phyloP scores from a whole-genome alignment of 2,113 vertebrate species.

The Neolamprologus sp. region DNA sequence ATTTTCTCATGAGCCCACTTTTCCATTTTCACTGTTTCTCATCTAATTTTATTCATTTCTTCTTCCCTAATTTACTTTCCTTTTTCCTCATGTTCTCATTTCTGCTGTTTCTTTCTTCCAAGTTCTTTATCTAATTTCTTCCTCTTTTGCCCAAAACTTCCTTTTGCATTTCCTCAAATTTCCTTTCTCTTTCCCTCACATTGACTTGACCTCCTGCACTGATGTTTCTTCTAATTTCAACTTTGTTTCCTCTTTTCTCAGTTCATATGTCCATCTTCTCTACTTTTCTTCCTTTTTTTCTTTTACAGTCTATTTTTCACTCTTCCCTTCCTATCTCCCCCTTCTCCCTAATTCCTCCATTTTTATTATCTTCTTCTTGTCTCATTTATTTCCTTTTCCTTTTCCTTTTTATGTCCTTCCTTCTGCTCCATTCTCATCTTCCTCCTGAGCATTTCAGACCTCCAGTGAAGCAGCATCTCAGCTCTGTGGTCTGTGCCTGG shows the following conservation, averaged over 20 bases:
- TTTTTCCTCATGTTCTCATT: background rate
- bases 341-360: background rate
- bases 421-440: background rate
- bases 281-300: background rate
- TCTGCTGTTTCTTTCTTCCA: background rate
- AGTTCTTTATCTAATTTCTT: background rate
- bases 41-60: background rate
- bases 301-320: background rate
- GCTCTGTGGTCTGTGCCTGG: conserved; percentile 40
- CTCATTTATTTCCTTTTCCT: background rate
- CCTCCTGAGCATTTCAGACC: conserved; percentile 35
- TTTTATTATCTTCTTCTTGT: background rate
- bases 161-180: background rate
- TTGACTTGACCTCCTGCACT: background rate
- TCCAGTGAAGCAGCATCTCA: conserved; percentile 29
- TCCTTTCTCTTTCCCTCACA: background rate
- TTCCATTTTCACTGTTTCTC: background rate
- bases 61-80: background rate
- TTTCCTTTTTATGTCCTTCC: background rate
- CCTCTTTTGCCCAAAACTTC: background rate
- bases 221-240: background rate
- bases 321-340: background rate
- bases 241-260: background rate
- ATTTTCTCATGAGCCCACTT: background rate
- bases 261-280: background rate